These are phyloP conservation scores for Porites divaricata DNA, from an alignment of 92 coral and sea anemone species.

Conservation along the genomic window DNA sequence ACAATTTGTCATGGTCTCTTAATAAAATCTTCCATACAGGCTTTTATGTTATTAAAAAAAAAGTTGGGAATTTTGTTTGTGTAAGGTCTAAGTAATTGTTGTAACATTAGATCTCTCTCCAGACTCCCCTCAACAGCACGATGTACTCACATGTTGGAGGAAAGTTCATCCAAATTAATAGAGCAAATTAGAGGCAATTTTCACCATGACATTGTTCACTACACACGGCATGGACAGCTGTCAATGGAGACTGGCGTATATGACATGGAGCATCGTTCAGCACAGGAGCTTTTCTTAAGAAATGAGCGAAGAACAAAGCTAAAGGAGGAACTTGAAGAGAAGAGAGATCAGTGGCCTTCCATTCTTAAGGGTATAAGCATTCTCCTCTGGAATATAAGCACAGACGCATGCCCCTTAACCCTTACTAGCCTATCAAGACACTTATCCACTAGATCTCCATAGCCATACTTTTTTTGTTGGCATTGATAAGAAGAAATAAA, in stretches of 20 bases:
- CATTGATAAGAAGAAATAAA: no score
- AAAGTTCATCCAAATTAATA: constrained; percentile 62
- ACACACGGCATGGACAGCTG: constrained; percentile 92
- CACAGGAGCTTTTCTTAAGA: constrained; percentile 92
- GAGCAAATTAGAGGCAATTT: constrained; percentile 80
- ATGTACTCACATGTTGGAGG: constrained; percentile 85
- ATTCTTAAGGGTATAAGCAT: constrained; percentile 74
- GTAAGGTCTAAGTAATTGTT: neutral
- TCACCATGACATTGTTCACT: constrained; percentile 89
- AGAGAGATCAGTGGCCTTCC: constrained; percentile 87
- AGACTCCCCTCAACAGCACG: constrained; percentile 68
- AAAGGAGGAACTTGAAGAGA: constrained; percentile 75
- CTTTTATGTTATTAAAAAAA: no score
- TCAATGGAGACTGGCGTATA: constrained; percentile 91
- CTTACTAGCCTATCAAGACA: no score
- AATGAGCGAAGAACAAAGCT: constrained; percentile 89
- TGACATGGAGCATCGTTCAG: constrained; percentile 93
- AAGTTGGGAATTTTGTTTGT: neutral
- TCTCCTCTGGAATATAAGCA: neutral
- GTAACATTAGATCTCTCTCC: constrained; percentile 19
- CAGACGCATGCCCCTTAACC: no score
- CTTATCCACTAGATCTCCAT: no score
- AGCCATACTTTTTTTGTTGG: no score
- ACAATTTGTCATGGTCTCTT: no score
- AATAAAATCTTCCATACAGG: no score